Conservation (phyloP, 2,888 invertebrate species). For the Acanthosepion pharaonis region DNA sequence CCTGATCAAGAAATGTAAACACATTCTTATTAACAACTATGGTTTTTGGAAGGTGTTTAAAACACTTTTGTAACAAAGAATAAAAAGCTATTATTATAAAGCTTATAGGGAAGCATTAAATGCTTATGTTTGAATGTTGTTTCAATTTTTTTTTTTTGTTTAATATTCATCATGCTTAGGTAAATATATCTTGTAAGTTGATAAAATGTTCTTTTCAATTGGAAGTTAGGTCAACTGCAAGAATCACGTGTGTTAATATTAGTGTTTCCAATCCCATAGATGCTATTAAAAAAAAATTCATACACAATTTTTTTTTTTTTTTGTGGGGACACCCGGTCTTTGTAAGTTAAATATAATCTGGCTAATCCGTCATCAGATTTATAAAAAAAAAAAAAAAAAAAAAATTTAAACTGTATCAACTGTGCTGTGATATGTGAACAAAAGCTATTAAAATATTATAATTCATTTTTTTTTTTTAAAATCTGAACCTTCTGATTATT, state of each 20-base stretch:
- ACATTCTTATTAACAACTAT: not conserved
- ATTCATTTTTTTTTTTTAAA: no score
- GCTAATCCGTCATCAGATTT: not conserved
- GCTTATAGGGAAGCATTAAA: no score
- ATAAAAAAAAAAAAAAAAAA: not conserved
- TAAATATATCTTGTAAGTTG: no score
- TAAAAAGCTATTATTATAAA: no score
- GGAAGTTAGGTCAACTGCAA: not conserved
- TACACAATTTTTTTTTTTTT: not conserved
- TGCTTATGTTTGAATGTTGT: no score
- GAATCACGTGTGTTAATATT: not conserved
- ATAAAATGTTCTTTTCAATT: no score
- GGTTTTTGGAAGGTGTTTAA: not conserved
- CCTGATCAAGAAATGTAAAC: not conserved
- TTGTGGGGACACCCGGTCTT: not conserved
- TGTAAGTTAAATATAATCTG: not conserved
- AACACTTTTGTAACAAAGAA: no score
- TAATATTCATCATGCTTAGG: no score
- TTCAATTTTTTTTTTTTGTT: no score
- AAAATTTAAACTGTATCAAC: not conserved
- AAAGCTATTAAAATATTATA: not conserved
- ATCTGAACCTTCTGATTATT: not conserved
- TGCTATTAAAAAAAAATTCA: not conserved
- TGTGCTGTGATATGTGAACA: not conserved
- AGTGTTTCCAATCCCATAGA: no score